Evolutionary conservation across 2,797 vertebrate genomes (phyloP), one percentile per base, ranked within the genome.

Genomic region (Megalops cyprinoides): DNA sequence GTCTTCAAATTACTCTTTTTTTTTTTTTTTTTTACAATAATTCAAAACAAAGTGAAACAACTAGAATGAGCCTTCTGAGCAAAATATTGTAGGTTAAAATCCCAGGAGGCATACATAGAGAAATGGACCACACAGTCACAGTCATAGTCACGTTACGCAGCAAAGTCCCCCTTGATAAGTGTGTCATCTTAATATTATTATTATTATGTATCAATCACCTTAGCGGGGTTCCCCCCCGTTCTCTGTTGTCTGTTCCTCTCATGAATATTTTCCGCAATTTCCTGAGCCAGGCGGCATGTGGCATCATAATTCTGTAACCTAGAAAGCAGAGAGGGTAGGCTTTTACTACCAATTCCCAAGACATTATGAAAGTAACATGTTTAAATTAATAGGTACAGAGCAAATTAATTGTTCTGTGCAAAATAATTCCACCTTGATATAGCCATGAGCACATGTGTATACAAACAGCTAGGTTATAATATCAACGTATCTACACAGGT

Each of bases 181-280:
- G 34, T 0, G 62, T 28, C 20, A 9, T 25, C 12, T 20, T 39
- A 37, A 67, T 39, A 34, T 39, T 69, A 39, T 23, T 10, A 69
- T 42, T 44, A 28, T 15, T 6, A 5, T 25, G n/a, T 18, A n/a
- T 39, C n/a, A 37, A 77, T 85, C 88, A 97, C 98, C 96, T 98
- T 98, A 34, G 95, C 90, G 42, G 96, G 92, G 89, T 95, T 99
- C 48, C 96, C 97, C 74, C 97, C 97, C 42, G 94, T 97, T 82
- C 97, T 94, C 86, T 97, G 95, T 85, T 90, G 94, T 69, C 94
- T 94, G 90, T 95, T 97, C 39, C 96, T 91, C 84, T 97, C 96
- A 89, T 98, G 96, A 80, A 98, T 94, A 84, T 93, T 97, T 92
- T 98, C 98, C 8, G 97, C 97, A 78, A 96, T 92, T 87, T 99